Evolutionary conservation across 2,113 vertebrate species (phyloP).

Genomic region (Salvelinus alpinus): DNA sequence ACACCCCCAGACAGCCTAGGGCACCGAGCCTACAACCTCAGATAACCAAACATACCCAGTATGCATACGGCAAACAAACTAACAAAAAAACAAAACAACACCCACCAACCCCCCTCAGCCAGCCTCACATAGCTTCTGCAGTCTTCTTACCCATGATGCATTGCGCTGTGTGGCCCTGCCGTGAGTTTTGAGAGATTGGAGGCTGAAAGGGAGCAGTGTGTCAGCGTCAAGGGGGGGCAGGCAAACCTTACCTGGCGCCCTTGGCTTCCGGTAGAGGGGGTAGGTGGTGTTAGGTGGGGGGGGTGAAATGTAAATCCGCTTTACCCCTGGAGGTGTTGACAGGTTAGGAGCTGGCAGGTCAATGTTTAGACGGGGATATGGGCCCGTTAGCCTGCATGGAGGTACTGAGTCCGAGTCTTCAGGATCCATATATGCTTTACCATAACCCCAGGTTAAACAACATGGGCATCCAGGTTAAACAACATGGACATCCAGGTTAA

Average conservation of each 20-base stretch:
- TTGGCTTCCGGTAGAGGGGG: conserved; percentile 21
- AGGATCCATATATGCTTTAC: background rate
- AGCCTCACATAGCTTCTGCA: background rate
- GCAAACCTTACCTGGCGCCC: conserved; percentile 52
- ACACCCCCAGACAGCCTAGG: conserved; percentile 25
- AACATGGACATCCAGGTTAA: background rate
- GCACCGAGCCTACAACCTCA: conserved; percentile 45
- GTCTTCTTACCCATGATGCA: conserved; percentile 5
- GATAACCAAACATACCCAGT: conserved; percentile 44
- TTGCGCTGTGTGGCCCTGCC: background rate
- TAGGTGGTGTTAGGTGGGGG: background rate
- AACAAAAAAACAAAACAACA: conserved; percentile 41
- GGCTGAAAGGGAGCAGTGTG: conserved; percentile 62
- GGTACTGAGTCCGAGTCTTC: background rate
- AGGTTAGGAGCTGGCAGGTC: conserved; percentile 1
- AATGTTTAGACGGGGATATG: background rate
- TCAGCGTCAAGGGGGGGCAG: conserved; percentile 32
- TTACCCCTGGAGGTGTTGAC: conserved; percentile 5
- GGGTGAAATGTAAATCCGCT: background rate
- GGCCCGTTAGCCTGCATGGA: background rate
- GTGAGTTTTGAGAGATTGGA: conserved; percentile 3
- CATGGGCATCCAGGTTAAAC: background rate
- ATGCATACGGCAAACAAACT: conserved; percentile 30
- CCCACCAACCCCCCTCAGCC: conserved; percentile 6
- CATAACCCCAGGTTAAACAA: background rate